phyloP scores from a whole-genome alignment of 2,888 invertebrate genomes.

The Miltochrista miniata region DNA sequence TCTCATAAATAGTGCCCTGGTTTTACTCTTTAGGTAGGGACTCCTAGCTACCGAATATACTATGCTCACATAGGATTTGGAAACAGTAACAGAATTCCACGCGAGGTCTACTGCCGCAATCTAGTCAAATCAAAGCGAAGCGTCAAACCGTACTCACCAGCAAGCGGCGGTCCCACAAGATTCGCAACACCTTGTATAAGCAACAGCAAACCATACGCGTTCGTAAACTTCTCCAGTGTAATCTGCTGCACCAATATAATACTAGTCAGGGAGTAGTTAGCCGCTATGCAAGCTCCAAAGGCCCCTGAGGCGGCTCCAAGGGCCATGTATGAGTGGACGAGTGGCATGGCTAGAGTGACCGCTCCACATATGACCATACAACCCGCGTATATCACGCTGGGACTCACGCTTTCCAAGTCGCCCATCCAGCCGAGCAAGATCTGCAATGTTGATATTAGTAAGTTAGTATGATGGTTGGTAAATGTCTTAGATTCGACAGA shows the following conservation, averaged over 20 bases:
- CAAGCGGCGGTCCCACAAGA: constrained; percentile 94
- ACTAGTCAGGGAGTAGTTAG: constrained; percentile 95
- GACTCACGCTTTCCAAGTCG: constrained; percentile 90
- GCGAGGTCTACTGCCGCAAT: no score
- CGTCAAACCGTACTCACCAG: constrained; percentile 84
- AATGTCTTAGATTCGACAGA: not conserved
- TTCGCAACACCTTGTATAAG: constrained; percentile 96
- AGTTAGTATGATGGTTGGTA: not conserved
- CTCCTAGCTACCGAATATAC: no score
- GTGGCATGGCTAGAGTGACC: constrained; percentile 86
- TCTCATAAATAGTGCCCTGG: no score
- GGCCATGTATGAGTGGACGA: constrained; percentile 80
- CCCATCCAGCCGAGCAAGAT: constrained; percentile 94
- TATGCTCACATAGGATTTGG: no score
- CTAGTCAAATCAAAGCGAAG: not conserved
- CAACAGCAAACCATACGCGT: constrained; percentile 94
- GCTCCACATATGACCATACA: constrained; percentile 90
- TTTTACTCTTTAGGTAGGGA: no score
- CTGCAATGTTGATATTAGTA: constrained; percentile 62
- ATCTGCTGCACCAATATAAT: constrained; percentile 95
- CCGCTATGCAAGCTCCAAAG: constrained; percentile 95
- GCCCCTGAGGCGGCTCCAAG: constrained; percentile 88
- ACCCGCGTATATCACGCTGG: constrained; percentile 90
- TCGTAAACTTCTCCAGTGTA: constrained; percentile 95
- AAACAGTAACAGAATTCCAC: no score